Evolutionary conservation across 2,888 invertebrate genomes (phyloP).

Genomic region (Mesorhabditis belari): DNA sequence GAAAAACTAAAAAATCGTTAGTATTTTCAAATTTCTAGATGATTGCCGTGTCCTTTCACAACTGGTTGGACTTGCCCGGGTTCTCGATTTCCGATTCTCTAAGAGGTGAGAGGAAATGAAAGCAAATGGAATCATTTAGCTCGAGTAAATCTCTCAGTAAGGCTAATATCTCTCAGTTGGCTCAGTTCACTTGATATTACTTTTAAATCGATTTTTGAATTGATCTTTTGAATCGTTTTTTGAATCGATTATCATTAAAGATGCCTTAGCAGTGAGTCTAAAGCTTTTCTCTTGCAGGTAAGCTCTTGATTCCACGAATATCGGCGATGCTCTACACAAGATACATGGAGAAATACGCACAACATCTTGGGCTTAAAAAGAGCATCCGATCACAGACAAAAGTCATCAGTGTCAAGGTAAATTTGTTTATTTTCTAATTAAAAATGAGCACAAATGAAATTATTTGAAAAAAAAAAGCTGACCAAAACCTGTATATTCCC

Average conservation of each 20-base stretch:
- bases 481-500: too few relatives aligned
- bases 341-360: constrained; percentile 38
- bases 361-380: constrained; percentile 23
- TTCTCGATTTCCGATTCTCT: constrained; percentile 35
- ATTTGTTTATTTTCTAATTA: constrained; percentile 2
- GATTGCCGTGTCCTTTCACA: constrained; percentile 38
- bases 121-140: too few relatives aligned
- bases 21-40: constrained; percentile 18
- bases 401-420: constrained; percentile 33
- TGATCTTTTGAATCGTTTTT: not conserved
- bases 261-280: not conserved
- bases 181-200: not conserved
- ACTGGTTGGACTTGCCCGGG: constrained; percentile 48
- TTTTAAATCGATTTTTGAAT: not conserved
- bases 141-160: constrained; percentile 7
- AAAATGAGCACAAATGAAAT: too few relatives aligned
- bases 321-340: constrained; percentile 32
- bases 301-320: constrained; percentile 16
- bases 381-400: constrained; percentile 26
- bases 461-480: too few relatives aligned
- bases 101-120: constrained; percentile 5
- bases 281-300: not conserved
- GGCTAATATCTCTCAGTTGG: not conserved
- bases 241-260: not conserved
- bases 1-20: not conserved